These are phyloP conservation scores for Pseudochirops cupreus DNA, from an alignment of 2,797 vertebrate species.

Conservation along the genomic window DNA sequence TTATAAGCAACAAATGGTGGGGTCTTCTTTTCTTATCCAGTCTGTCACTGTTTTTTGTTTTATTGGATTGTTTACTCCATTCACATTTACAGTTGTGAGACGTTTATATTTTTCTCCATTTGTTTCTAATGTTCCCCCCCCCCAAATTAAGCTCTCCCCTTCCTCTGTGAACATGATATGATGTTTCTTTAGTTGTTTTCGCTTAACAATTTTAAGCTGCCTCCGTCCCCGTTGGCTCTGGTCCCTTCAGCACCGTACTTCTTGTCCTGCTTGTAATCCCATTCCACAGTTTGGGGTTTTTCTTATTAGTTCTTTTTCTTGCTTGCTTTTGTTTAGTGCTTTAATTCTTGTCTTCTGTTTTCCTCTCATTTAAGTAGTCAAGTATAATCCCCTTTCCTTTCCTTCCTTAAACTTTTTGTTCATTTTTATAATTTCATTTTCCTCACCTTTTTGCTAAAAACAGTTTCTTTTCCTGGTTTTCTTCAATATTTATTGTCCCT, in stretches of 20 bases:
- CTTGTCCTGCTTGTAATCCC: no score
- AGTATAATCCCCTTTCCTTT: background rate
- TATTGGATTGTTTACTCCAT: conserved; percentile 31
- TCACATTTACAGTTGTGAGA: conserved; percentile 22
- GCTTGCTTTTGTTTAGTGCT: no score
- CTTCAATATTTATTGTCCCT: background rate
- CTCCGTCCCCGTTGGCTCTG: no score
- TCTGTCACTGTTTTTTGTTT: conserved; percentile 31
- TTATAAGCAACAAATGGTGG: background rate
- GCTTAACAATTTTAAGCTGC: no score
- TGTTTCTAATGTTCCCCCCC: background rate
- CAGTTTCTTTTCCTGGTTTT: background rate
- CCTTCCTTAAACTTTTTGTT: background rate
- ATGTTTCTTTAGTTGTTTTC: no score
- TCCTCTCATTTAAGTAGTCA: no score
- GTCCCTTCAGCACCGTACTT: no score
- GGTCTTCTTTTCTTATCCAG: background rate
- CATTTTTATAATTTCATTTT: background rate
- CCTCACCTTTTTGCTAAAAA: background rate
- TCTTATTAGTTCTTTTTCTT: no score
- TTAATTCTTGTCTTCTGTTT: no score
- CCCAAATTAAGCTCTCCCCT: no score
- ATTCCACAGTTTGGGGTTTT: no score
- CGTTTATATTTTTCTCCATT: conserved; percentile 19
- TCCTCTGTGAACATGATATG: no score